These are phyloP conservation scores for Stegastes partitus DNA, from an alignment of 2,113 vertebrate species.

Conservation along the genomic window DNA sequence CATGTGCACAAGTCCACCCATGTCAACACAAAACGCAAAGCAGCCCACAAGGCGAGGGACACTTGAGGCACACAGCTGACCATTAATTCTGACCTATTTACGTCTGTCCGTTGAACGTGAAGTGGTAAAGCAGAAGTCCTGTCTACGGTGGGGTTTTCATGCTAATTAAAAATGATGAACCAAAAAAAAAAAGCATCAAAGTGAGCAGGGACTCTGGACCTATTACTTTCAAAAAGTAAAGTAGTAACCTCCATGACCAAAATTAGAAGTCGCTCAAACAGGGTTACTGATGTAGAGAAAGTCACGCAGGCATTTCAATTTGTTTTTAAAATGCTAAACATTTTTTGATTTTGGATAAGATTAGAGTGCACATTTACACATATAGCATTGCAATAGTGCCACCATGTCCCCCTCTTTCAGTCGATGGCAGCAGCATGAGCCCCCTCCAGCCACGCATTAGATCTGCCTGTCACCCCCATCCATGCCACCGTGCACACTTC, in stretches of 20 bases:
- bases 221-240: conserved; percentile 48
- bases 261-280: conserved; percentile 62
- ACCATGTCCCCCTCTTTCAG: conserved; percentile 58
- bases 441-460: conserved; percentile 70
- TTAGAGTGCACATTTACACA: conserved; percentile 55
- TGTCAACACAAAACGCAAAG: conserved; percentile 75
- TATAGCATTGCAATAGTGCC: conserved; percentile 70
- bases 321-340: conserved; percentile 47
- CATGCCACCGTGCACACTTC: conserved; percentile 80
- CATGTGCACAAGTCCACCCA: conserved; percentile 71
- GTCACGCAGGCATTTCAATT: conserved; percentile 15
- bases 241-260: conserved; percentile 47
- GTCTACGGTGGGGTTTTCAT: conserved; percentile 40
- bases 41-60: conserved; percentile 61
- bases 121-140: conserved; percentile 41
- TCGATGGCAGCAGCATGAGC: conserved; percentile 42
- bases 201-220: conserved; percentile 28
- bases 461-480: conserved; percentile 70
- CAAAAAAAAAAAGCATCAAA: conserved; percentile 64
- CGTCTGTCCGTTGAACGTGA: conserved; percentile 61
- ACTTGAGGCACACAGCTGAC: conserved; percentile 76
- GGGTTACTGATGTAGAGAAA: conserved; percentile 34
- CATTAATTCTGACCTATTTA: conserved; percentile 83
- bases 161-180: conserved; percentile 70
- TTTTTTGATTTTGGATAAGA: conserved; percentile 19